These are phyloP conservation scores for Paramisgurnus dabryanus DNA, from an alignment of 2,113 vertebrate species.

Conservation along the genomic window DNA sequence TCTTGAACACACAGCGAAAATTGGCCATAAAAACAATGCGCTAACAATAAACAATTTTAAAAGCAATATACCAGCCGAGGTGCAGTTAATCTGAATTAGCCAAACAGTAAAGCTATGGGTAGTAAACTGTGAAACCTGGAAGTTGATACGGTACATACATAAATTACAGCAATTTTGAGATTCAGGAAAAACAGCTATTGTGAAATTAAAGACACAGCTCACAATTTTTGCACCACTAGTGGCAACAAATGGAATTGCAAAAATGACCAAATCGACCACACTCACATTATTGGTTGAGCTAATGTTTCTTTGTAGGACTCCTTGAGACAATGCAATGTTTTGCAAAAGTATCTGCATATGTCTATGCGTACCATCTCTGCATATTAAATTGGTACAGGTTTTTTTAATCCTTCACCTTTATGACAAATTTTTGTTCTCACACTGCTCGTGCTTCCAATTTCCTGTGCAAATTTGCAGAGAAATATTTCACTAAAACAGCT, in stretches of 20 bases:
- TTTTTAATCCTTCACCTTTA: neutral
- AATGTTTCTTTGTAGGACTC: no score
- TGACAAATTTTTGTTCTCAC: neutral
- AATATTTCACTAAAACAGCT: conserved; percentile 23
- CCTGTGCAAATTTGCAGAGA: neutral
- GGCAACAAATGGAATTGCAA: no score
- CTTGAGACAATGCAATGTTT: no score
- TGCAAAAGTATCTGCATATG: no score
- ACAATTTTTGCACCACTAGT: no score
- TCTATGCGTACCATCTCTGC: no score
- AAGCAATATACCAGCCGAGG: neutral
- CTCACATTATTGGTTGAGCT: no score
- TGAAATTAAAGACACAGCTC: neutral
- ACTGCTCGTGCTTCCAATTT: neutral
- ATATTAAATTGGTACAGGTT: no score
- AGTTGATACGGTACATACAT: neutral
- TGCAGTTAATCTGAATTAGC: neutral
- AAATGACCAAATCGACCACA: no score
- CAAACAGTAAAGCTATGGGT: conserved; percentile 5
- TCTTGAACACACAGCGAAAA: conserved; percentile 26
- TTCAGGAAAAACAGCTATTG: neutral
- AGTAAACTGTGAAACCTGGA: neutral
- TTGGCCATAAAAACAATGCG: neutral
- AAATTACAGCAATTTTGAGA: neutral
- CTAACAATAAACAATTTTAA: neutral